Conservation (phyloP, 2,797 vertebrate species). For the Hydrolagus colliei region DNA sequence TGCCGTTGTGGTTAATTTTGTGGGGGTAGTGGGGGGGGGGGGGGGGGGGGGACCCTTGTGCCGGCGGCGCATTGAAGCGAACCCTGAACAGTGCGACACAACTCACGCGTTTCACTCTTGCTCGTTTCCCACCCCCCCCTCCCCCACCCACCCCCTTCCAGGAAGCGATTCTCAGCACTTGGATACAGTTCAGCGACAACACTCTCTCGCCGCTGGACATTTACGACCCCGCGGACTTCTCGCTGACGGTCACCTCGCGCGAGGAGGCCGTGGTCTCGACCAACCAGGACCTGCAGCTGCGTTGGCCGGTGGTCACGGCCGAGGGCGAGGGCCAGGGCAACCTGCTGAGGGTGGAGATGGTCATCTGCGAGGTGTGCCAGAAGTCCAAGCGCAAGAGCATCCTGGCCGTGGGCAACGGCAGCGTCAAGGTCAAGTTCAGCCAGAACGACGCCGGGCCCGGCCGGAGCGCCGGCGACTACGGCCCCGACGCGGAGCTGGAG, state of each 20-base stretch:
- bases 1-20: too few species aligned
- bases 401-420: slow-evolving; percentile 75
- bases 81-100: neutral
- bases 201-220: slow-evolving; percentile 84
- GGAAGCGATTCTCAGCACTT: slow-evolving; percentile 84
- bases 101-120: neutral
- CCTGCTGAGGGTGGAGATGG: slow-evolving; percentile 81
- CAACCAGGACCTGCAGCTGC: slow-evolving; percentile 59
- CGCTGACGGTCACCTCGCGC: slow-evolving; percentile 70
- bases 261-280: slow-evolving; percentile 81
- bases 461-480: slow-evolving; percentile 58
- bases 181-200: slow-evolving; percentile 91
- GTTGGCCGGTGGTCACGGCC: slow-evolving; percentile 76
- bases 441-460: slow-evolving; percentile 51
- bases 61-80: neutral
- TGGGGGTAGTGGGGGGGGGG: too few species aligned
- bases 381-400: slow-evolving; percentile 91
- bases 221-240: slow-evolving; percentile 88
- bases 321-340: slow-evolving; percentile 84
- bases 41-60: too few species aligned
- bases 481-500: slow-evolving; percentile 54
- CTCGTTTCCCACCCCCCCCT: neutral
- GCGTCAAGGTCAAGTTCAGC: slow-evolving; percentile 75
- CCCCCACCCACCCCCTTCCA: slow-evolving; percentile 44
- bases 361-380: slow-evolving; percentile 88